A percentile compares a stretch with the other conserved stretches of the same genome.
Evolutionary conservation across 2,797 vertebrate species (phyloP).

Genomic region (Craterocephalus amniculus): DNA sequence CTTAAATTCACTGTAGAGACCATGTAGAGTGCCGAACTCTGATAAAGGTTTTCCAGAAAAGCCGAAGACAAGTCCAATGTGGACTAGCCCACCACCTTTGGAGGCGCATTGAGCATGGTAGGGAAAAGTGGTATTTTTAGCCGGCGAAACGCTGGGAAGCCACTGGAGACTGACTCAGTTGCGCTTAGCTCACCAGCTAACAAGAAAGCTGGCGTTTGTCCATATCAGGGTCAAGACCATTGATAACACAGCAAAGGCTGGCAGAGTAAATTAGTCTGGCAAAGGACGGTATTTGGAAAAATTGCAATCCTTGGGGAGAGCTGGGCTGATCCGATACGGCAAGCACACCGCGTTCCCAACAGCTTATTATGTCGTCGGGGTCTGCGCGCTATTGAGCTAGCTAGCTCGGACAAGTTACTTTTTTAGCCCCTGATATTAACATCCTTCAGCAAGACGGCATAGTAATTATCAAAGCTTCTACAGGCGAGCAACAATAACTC

Average conservation of each 20-base stretch:
- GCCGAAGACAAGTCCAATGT: slow-evolving; percentile 30
- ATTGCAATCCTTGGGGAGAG: neutral
- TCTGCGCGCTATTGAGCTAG: slow-evolving; percentile 35
- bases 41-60: slow-evolving; percentile 51
- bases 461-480: neutral
- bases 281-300: neutral
- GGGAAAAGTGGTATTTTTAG: slow-evolving; percentile 72
- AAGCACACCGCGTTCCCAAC: slow-evolving; percentile 64
- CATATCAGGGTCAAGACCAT: slow-evolving; percentile 19
- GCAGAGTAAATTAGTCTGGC: neutral
- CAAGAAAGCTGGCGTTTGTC: slow-evolving; percentile 22
- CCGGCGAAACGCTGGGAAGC: slow-evolving; percentile 49
- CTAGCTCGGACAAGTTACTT: slow-evolving; percentile 54
- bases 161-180: slow-evolving; percentile 37
- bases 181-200: slow-evolving; percentile 48
- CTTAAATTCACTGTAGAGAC: slow-evolving; percentile 70
- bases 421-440: slow-evolving; percentile 28
- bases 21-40: slow-evolving; percentile 77
- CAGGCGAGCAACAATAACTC: neutral
- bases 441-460: neutral
- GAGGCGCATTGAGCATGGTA: slow-evolving; percentile 38
- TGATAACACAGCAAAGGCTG: slow-evolving; percentile 12
- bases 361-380: slow-evolving; percentile 64
- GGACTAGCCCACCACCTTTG: slow-evolving; percentile 59
- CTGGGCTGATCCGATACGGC: slow-evolving; percentile 18